phyloP scores from a whole-genome alignment of 2,888 invertebrate species.

The Euproctis similis region DNA sequence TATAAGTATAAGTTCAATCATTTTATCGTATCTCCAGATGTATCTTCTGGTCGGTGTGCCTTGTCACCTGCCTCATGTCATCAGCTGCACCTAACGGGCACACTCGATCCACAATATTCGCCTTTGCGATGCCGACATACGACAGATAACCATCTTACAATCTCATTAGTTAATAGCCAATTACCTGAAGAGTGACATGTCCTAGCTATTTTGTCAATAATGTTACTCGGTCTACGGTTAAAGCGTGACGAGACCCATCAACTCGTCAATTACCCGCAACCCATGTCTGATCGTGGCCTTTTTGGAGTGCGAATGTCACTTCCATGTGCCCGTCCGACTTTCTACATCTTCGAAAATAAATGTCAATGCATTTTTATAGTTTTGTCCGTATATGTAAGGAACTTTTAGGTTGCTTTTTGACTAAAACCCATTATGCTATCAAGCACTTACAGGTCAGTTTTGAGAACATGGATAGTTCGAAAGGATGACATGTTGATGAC shows the following conservation, averaged over 20 bases:
- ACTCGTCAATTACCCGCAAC: constrained; percentile 23
- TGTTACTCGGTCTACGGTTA: constrained; percentile 24
- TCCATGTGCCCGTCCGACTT: constrained; percentile 17
- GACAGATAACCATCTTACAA: constrained; percentile 42
- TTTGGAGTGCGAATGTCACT: constrained; percentile 24
- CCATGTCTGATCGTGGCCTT: constrained; percentile 9
- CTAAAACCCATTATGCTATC: neutral
- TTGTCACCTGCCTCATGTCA: constrained; percentile 37
- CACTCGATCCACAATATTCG: constrained; percentile 32
- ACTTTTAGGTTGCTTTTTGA: neutral
- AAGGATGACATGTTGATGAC: too few species aligned
- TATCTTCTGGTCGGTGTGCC: constrained; percentile 11
- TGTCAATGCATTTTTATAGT: too few species aligned
- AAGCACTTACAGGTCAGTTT: neutral
- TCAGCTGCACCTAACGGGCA: constrained; percentile 43
- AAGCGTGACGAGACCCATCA: constrained; percentile 21
- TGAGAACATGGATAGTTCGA: too few species aligned
- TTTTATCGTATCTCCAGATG: too few species aligned
- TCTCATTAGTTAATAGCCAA: constrained; percentile 52
- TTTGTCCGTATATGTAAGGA: neutral
- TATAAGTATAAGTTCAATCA: too few species aligned
- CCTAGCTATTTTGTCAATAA: constrained; percentile 43
- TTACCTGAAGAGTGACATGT: constrained; percentile 69
- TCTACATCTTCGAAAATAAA: too few species aligned
- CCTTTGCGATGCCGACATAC: constrained; percentile 44